These are phyloP conservation scores for Lordiphosa stackelbergi DNA, from an alignment of 1,140 invertebrate genomes.

Conservation along the genomic window DNA sequence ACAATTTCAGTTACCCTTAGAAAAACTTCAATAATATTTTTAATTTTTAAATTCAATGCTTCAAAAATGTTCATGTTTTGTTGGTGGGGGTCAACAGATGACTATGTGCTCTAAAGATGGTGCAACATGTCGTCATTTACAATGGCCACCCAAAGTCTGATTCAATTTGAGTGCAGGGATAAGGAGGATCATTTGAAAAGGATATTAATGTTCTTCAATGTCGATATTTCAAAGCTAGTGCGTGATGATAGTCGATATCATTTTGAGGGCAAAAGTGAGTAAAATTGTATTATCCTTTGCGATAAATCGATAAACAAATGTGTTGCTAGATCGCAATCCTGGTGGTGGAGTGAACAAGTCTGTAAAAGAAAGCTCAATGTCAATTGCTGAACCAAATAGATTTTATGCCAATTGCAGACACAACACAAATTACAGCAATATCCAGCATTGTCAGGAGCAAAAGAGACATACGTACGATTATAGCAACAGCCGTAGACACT, in stretches of 20 bases:
- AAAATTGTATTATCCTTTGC: not conserved
- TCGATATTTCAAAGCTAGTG: slow-evolving; percentile 32
- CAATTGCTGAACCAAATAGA: slow-evolving; percentile 27
- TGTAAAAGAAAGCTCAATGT: slow-evolving; percentile 4
- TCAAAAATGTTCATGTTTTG: too few species aligned
- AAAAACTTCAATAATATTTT: too few species aligned
- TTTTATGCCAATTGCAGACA: slow-evolving; percentile 28
- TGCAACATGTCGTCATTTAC: slow-evolving; percentile 8
- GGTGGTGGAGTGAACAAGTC: slow-evolving; percentile 31
- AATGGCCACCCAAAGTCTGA: slow-evolving; percentile 25
- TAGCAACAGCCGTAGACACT: not conserved
- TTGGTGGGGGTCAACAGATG: too few species aligned
- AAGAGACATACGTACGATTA: not conserved
- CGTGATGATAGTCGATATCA: slow-evolving; percentile 1
- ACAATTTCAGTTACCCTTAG: too few species aligned
- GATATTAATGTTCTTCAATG: slow-evolving; percentile 46
- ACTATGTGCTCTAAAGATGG: too few species aligned
- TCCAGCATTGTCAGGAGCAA: too few species aligned
- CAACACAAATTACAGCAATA: not conserved
- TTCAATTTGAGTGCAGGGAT: slow-evolving; percentile 15
- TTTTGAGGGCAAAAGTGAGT: slow-evolving; percentile 23
- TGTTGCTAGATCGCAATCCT: slow-evolving; percentile 27
- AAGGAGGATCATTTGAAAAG: slow-evolving; percentile 10
- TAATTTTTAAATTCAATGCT: too few species aligned
- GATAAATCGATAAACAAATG: not conserved